Evolutionary conservation across 2,888 invertebrate species (phyloP).

Genomic region (Erebia epiphron): DNA sequence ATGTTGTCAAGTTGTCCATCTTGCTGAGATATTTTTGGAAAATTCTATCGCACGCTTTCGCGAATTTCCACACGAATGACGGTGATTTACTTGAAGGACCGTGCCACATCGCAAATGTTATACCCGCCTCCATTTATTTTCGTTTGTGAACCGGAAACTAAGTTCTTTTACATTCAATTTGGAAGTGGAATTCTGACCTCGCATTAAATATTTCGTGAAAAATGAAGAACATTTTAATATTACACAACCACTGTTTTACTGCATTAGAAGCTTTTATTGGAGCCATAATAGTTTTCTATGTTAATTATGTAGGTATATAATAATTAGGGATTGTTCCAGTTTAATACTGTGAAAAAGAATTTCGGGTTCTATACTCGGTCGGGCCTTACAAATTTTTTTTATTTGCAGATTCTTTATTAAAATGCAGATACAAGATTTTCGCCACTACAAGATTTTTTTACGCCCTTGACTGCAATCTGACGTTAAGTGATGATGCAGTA

Average conservation of each 20-base stretch:
- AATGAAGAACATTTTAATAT: not conserved
- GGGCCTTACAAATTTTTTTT: no score
- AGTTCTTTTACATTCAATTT: not conserved
- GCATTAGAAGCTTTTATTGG: no score
- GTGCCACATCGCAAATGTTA: constrained; percentile 1
- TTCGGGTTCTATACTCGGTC: no score
- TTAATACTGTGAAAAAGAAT: no score
- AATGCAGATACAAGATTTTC: no score
- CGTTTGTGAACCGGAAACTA: constrained; percentile 12
- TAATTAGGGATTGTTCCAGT: no score
- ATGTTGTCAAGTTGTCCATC: not conserved
- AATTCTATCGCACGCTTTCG: not conserved
- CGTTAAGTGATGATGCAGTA: no score
- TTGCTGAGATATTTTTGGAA: not conserved
- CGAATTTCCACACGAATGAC: constrained; percentile 8
- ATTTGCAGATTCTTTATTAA: no score
- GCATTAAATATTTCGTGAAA: not conserved
- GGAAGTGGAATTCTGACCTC: not conserved
- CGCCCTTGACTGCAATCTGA: no score
- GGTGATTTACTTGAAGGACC: constrained; percentile 21
- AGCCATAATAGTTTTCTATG: no score
- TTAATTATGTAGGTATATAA: no score
- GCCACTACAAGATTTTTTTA: no score
- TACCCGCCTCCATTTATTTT: not conserved
- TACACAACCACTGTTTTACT: not conserved